A percentile compares a stretch with the other conserved stretches of the same genome.
Evolutionary conservation across 2,113 vertebrate species (phyloP).

Genomic region (Gobius niger): DNA sequence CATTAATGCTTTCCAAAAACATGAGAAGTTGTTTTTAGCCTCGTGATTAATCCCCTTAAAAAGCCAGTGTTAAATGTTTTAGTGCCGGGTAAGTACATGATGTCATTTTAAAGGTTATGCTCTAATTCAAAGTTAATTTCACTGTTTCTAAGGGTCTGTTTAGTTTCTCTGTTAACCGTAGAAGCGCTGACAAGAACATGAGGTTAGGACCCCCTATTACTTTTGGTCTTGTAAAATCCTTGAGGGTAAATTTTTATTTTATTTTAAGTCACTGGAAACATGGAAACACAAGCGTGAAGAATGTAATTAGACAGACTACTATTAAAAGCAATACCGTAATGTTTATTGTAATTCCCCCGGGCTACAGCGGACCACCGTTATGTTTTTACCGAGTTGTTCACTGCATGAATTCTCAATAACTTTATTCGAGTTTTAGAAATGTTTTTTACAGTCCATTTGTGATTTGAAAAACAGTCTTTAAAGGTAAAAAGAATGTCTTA

Average conservation of each 20-base stretch:
- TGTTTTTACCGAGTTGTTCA: neutral
- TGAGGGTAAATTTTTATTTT: neutral
- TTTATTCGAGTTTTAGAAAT: neutral
- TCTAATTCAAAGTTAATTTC: neutral
- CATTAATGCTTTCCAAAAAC: neutral
- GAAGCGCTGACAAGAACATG: constrained; percentile 8
- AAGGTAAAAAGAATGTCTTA: no score
- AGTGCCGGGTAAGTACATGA: neutral
- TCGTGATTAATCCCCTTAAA: constrained; percentile 1
- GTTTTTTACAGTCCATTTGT: neutral
- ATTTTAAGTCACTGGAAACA: neutral
- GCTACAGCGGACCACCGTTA: neutral
- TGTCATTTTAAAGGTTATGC: neutral
- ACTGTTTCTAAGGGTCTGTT: neutral
- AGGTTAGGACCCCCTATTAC: constrained; percentile 9
- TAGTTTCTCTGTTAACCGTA: neutral
- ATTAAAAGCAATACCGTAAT: neutral
- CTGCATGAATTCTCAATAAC: neutral
- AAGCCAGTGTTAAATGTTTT: neutral
- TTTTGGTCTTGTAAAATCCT: neutral
- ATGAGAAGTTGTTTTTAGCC: neutral
- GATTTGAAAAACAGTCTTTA: neutral
- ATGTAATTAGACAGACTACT: neutral
- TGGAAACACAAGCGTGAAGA: neutral
- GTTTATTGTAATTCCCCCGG: neutral